Conservation (phyloP, 2,113 vertebrate species). For the Himantopus leucocephalus region DNA sequence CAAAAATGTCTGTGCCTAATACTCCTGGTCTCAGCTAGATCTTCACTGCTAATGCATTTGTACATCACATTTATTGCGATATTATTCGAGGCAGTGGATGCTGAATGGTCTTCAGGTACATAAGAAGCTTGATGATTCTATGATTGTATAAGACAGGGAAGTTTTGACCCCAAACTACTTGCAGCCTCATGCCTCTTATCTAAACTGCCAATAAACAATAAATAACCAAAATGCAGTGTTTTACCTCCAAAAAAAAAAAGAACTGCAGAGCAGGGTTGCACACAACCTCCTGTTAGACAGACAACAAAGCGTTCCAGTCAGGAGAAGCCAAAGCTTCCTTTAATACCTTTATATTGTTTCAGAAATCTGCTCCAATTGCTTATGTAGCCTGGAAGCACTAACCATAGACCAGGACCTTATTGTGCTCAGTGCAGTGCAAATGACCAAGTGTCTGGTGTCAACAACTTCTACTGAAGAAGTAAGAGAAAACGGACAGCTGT, state of each 20-base stretch:
- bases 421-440: neutral
- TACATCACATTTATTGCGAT: neutral
- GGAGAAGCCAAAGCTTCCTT: neutral
- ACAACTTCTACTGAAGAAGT: neutral
- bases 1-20: neutral
- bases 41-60: neutral
- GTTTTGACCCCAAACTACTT: neutral
- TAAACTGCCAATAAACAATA: neutral
- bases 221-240: neutral
- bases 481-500: neutral
- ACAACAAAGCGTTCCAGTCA: neutral
- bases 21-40: neutral
- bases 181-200: neutral
- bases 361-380: neutral
- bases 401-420: neutral
- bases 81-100: neutral
- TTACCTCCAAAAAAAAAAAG: neutral
- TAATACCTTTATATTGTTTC: neutral
- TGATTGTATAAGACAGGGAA: neutral
- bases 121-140: too few species aligned
- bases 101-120: neutral
- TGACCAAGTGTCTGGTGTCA: neutral
- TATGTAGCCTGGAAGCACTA: neutral
- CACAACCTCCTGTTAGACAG: neutral
- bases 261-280: neutral